Percentiles rank a stretch among this genome's conserved stretches.
phyloP scores from a whole-genome alignment of 1,140 invertebrate species.

The Drosophila dunni region DNA sequence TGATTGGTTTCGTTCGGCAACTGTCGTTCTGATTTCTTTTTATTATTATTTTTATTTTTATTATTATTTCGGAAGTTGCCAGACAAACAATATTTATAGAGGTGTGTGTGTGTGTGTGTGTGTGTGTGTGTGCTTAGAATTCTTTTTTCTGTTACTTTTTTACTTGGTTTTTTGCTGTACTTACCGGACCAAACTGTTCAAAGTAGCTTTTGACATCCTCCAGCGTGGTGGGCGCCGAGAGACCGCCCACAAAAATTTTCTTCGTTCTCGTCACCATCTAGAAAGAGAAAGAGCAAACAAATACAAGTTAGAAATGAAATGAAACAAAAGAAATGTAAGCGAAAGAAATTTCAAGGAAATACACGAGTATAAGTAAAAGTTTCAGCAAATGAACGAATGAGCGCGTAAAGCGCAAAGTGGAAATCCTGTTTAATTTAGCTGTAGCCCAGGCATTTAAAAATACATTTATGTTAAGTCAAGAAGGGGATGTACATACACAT shows the following conservation, averaged over 20 bases:
- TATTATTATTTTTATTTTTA: constrained; percentile 71
- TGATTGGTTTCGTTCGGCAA: constrained; percentile 68
- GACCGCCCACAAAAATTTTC: constrained; percentile 99
- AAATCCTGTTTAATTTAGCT: constrained; percentile 55
- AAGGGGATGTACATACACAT: not conserved
- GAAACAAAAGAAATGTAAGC: not conserved
- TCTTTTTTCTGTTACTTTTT: not conserved
- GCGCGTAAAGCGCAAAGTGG: constrained; percentile 55
- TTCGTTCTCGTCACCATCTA: constrained; percentile 99
- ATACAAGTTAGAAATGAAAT: not conserved
- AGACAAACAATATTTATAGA: constrained; percentile 20
- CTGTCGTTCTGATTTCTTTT: constrained; percentile 68
- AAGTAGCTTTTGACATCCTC: constrained; percentile 99
- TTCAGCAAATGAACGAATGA: constrained; percentile 44
- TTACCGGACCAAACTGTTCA: constrained; percentile 99
- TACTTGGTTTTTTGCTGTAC: constrained; percentile 84
- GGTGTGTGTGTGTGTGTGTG: not conserved
- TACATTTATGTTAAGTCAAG: constrained; percentile 58
- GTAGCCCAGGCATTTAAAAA: constrained; percentile 69
- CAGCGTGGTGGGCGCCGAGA: constrained; percentile 99
- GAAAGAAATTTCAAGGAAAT: no score
- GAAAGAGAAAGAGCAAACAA: constrained; percentile 68
- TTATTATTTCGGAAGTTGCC: constrained; percentile 52
- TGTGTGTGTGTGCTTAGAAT: not conserved
- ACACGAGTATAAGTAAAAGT: constrained; percentile 2